Conservation (phyloP, 1,140 invertebrate genomes). For the Diorhabda carinulata region DNA sequence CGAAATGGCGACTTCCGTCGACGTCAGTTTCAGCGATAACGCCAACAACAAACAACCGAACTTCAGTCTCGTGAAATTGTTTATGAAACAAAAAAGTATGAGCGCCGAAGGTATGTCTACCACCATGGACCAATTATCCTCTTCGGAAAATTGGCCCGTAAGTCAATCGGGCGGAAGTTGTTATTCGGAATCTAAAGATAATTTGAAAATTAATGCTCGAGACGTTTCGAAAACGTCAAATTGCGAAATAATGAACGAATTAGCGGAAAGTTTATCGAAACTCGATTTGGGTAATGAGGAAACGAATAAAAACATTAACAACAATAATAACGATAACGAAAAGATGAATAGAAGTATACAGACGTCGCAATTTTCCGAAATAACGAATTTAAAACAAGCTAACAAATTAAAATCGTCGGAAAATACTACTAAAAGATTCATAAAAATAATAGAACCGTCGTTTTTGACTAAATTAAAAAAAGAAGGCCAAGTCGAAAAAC, state of each 20-base stretch:
- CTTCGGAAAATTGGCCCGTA: slow-evolving; percentile 51
- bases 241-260: slow-evolving; percentile 51
- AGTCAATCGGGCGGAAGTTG: slow-evolving; percentile 49
- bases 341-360: slow-evolving; percentile 71
- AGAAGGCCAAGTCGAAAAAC: slow-evolving; percentile 60
- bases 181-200: slow-evolving; percentile 36
- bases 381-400: slow-evolving; percentile 36
- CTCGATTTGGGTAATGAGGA: slow-evolving; percentile 34
- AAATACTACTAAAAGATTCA: slow-evolving; percentile 34
- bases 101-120: slow-evolving; percentile 65
- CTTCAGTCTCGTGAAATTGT: slow-evolving; percentile 81
- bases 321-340: slow-evolving; percentile 47
- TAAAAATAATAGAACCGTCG: slow-evolving; percentile 60
- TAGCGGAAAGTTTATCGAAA: slow-evolving; percentile 50
- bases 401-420: slow-evolving; percentile 29
- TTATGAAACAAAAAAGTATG: slow-evolving; percentile 84
- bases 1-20: slow-evolving; percentile 54
- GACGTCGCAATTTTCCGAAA: slow-evolving; percentile 55
- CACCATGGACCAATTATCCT: slow-evolving; percentile 61
- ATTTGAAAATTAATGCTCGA: slow-evolving; percentile 31
- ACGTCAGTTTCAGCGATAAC: slow-evolving; percentile 46
- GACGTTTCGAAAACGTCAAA: slow-evolving; percentile 44
- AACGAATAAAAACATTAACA: slow-evolving; percentile 48
- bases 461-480: slow-evolving; percentile 63
- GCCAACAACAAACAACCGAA: slow-evolving; percentile 55